phyloP scores from a whole-genome alignment of 2,113 vertebrate species.

The Passer montanus region DNA sequence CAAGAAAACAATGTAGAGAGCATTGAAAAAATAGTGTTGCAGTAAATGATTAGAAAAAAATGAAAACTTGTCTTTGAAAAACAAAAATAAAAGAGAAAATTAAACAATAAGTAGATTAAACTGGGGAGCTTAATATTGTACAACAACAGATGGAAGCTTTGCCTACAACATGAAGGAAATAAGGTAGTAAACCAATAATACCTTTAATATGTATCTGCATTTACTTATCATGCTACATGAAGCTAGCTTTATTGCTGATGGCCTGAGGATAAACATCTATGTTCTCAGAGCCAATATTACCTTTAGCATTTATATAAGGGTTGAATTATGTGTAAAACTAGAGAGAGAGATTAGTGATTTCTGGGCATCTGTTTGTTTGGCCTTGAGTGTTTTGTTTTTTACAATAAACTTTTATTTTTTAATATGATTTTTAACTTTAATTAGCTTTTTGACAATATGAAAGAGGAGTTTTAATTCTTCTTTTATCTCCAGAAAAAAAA shows the following conservation, averaged over 20 bases:
- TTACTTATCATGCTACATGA: constrained; percentile 55
- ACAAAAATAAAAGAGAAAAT: constrained; percentile 36
- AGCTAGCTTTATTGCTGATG: constrained; percentile 61
- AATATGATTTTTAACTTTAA: constrained; percentile 15
- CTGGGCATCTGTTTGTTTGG: neutral
- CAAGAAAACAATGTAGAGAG: neutral
- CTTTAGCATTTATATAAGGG: constrained; percentile 50
- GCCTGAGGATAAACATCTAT: constrained; percentile 56
- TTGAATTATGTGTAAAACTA: constrained; percentile 1
- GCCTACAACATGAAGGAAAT: constrained; percentile 27
- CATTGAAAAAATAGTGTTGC: neutral
- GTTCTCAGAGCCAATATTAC: constrained; percentile 42
- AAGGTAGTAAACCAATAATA: constrained; percentile 49
- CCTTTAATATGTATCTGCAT: constrained; percentile 54
- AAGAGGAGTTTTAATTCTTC: neutral
- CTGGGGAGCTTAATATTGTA: constrained; percentile 15
- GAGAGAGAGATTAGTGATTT: neutral
- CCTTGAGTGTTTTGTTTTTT: neutral
- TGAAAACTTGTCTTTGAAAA: neutral
- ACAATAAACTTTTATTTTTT: neutral
- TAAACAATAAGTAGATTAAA: constrained; percentile 57
- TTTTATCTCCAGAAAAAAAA: neutral
- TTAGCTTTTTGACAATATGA: constrained; percentile 9
- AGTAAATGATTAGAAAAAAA: constrained; percentile 15
- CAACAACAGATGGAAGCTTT: constrained; percentile 52